Evolutionary conservation across 1,140 invertebrate species (phyloP).

Genomic region (Scaptomyza pallida): DNA sequence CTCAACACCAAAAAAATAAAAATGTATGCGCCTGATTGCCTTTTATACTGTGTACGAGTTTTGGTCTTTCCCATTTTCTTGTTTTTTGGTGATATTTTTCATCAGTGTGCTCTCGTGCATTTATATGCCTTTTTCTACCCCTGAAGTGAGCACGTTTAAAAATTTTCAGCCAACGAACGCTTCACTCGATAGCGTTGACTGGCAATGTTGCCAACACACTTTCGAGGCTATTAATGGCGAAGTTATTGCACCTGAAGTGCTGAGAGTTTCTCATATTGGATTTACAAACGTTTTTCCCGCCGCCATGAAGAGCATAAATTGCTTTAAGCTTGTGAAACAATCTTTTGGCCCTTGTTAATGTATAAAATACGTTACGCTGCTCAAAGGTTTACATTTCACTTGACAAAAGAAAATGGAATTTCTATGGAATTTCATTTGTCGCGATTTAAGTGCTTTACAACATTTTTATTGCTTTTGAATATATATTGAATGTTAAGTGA

Average conservation of each 20-base stretch:
- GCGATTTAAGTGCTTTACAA: too few species aligned
- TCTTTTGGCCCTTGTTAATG: background rate
- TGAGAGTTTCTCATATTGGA: slow-evolving; percentile 13
- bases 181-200: slow-evolving; percentile 8
- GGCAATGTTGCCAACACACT: background rate
- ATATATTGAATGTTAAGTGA: background rate
- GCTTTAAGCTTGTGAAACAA: slow-evolving; percentile 17
- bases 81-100: background rate
- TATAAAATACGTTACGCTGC: background rate
- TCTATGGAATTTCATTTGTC: too few species aligned
- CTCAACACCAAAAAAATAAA: slow-evolving; percentile 24
- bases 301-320: slow-evolving; percentile 8
- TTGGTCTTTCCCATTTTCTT: slow-evolving; percentile 5
- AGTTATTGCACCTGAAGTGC: slow-evolving; percentile 23
- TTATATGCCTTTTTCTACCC: slow-evolving; percentile 2
- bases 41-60: slow-evolving; percentile 1
- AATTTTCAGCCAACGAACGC: background rate
- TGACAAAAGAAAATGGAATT: background rate
- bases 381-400: background rate
- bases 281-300: slow-evolving; percentile 2
- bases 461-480: too few species aligned
- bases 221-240: slow-evolving; percentile 26
- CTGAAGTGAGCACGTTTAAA: slow-evolving; percentile 1
- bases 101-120: slow-evolving; percentile 23
- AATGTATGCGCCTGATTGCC: slow-evolving; percentile 35